These are phyloP conservation scores for Orthonyx spaldingii DNA, from an alignment of 2,113 vertebrate genomes.

Conservation along the genomic window DNA sequence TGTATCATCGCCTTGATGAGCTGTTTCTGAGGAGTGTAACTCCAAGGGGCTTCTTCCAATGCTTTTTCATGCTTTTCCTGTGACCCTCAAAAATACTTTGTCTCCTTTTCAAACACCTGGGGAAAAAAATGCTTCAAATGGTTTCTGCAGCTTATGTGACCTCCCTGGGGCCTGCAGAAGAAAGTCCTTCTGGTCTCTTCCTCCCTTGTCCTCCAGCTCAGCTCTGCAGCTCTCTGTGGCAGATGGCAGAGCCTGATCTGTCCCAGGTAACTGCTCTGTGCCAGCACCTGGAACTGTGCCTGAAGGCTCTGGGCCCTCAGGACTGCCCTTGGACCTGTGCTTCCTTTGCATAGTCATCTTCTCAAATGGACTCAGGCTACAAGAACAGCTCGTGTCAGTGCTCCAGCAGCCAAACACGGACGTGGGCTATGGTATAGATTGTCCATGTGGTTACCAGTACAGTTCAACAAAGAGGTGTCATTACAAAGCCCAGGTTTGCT, in stretches of 20 bases:
- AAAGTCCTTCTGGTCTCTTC: not conserved
- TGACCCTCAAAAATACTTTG: not conserved
- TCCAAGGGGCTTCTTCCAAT: not conserved
- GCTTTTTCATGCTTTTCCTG: not conserved
- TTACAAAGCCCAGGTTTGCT: not conserved
- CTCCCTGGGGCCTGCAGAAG: not conserved
- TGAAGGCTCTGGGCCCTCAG: not conserved
- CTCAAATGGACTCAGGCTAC: not conserved
- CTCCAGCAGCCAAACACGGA: not conserved
- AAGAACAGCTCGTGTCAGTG: not conserved
- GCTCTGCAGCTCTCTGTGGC: conserved; percentile 3
- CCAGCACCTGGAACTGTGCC: conserved; percentile 27
- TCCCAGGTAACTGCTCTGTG: not conserved
- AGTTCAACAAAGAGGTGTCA: not conserved
- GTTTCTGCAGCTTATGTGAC: not conserved
- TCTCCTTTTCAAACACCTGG: not conserved
- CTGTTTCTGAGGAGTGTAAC: not conserved
- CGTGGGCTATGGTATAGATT: not conserved
- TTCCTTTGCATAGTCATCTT: not conserved
- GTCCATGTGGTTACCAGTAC: not conserved
- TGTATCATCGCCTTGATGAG: not conserved
- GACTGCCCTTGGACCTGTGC: not conserved
- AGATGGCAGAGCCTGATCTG: conserved; percentile 37
- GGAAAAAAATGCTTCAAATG: not conserved
- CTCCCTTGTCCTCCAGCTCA: not conserved